Conservation (phyloP, 2,888 invertebrate genomes). For the Diachrysia chrysitis region DNA sequence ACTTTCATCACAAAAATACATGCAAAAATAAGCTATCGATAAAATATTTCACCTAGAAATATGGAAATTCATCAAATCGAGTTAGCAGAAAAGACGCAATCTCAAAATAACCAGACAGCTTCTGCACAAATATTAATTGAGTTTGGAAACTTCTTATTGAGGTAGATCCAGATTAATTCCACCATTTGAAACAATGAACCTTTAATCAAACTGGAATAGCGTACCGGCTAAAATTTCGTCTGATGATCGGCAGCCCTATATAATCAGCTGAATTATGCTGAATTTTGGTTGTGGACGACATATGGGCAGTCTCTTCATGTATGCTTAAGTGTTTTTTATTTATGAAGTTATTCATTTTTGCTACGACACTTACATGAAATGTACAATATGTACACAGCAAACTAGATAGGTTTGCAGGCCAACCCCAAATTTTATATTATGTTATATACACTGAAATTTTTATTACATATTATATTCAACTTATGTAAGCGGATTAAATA, state of each 20-base stretch:
- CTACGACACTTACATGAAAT: not conserved
- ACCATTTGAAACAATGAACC: constrained; percentile 18
- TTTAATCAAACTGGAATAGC: not conserved
- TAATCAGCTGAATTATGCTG: no score
- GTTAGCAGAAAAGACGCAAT: constrained; percentile 22
- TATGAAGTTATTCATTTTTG: not conserved
- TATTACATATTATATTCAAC: no score
- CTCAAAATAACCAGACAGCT: constrained; percentile 22
- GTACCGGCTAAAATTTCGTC: no score
- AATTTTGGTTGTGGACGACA: no score
- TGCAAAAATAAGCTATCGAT: not conserved
- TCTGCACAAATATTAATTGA: constrained; percentile 55
- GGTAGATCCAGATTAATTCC: constrained; percentile 22
- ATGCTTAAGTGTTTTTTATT: not conserved
- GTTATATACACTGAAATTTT: no score
- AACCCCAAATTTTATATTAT: no score
- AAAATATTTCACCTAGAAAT: constrained; percentile 1
- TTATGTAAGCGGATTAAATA: no score
- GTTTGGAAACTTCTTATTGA: constrained; percentile 49
- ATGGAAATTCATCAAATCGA: constrained; percentile 50
- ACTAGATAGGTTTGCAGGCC: no score
- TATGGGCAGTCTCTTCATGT: no score
- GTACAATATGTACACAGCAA: no score
- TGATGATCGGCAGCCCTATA: no score
- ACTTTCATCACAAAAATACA: not conserved